phyloP scores from a whole-genome alignment of 2,113 vertebrate genomes.

The Petromus typicus region DNA sequence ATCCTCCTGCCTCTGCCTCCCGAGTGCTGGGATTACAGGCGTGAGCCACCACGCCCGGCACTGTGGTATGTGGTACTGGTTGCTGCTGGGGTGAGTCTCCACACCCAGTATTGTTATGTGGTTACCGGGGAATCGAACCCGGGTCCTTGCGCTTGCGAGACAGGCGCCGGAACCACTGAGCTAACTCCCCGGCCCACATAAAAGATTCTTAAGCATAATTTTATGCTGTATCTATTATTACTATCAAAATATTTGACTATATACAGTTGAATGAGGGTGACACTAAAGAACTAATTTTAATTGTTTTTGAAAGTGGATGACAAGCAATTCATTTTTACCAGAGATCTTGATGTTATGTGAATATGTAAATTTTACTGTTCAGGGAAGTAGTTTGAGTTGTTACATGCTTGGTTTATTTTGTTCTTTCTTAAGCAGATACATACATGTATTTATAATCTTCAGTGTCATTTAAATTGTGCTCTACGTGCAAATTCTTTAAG shows the following conservation, averaged over 20 bases:
- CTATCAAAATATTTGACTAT: neutral
- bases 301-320: no score
- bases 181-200: no score
- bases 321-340: neutral
- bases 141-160: no score
- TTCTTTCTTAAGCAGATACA: neutral
- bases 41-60: no score
- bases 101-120: no score
- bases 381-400: neutral
- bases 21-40: no score
- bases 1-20: no score
- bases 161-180: no score
- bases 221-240: neutral
- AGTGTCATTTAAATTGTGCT: constrained; percentile 27
- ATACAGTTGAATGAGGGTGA: neutral
- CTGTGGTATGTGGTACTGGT: no score
- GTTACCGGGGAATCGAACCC: no score
- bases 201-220: neutral
- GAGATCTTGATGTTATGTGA: neutral
- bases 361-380: neutral
- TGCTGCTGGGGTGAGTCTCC: no score
- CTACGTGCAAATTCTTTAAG: constrained; percentile 4
- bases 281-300: no score
- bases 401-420: neutral
- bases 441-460: neutral